These are phyloP conservation scores for Lepidocolaptes lacrymiger DNA, from an alignment of 2,797 vertebrate genomes.

Conservation along the genomic window DNA sequence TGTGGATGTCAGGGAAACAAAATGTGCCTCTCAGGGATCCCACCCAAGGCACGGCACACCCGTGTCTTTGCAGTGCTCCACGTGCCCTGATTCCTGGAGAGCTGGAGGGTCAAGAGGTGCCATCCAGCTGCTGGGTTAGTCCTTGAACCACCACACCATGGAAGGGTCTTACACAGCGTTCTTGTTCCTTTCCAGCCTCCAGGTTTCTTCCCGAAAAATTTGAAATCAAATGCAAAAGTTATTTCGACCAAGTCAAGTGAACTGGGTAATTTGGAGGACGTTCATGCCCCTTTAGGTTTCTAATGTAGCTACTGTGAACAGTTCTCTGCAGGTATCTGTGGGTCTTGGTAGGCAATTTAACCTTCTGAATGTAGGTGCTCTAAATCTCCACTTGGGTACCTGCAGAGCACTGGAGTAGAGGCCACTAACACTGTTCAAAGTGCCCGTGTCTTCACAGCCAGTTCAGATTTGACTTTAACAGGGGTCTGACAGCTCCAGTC, in stretches of 20 bases:
- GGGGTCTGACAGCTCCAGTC: background rate
- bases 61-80: rapidly evolving
- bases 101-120: background rate
- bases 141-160: too few species aligned
- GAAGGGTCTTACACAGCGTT: rapidly evolving
- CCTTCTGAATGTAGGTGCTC: background rate
- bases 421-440: background rate
- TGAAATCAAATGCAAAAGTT: background rate
- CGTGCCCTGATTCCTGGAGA: rapidly evolving
- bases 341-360: background rate
- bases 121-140: background rate
- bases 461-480: background rate
- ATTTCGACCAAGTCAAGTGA: background rate
- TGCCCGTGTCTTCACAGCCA: background rate
- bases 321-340: rapidly evolving
- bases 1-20: background rate
- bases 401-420: background rate
- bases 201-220: background rate
- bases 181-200: background rate
- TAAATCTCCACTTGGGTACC: background rate
- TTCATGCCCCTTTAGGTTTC: background rate
- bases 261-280: background rate
- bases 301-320: background rate
- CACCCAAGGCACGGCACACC: rapidly evolving
- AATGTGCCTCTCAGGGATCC: rapidly evolving